A percentile compares a stretch with the other conserved stretches of the same genome.
phyloP scores from a whole-genome alignment of 1,140 invertebrate species.

The Alviniconcha marisindica region DNA sequence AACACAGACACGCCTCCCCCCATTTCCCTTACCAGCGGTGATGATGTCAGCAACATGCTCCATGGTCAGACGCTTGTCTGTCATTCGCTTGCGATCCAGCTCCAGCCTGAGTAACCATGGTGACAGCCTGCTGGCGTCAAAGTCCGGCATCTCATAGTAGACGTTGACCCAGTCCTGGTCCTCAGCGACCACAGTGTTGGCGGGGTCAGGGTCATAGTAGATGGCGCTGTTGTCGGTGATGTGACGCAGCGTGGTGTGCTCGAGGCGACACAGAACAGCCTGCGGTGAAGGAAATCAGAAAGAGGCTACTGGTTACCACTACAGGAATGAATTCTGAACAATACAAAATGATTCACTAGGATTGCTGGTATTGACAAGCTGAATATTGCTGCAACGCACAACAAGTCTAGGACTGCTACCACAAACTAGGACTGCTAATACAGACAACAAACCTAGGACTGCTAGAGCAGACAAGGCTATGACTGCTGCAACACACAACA shows the following conservation, averaged over 20 bases:
- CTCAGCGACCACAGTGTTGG: slow-evolving; percentile 98
- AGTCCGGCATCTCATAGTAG: slow-evolving; percentile 99
- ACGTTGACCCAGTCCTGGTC: slow-evolving; percentile 95
- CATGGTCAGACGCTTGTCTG: slow-evolving; percentile 99
- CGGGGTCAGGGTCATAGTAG: slow-evolving; percentile 99
- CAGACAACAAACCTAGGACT: no score
- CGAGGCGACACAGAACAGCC: slow-evolving; percentile 96
- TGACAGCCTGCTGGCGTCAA: slow-evolving; percentile 97
- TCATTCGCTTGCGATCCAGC: slow-evolving; percentile 98
- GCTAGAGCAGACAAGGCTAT: no score
- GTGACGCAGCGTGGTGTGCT: slow-evolving; percentile 98
- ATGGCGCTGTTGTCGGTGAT: slow-evolving; percentile 99
- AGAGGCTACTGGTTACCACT: no score
- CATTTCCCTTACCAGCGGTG: slow-evolving; percentile 82
- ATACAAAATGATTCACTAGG: no score
- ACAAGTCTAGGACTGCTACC: no score
- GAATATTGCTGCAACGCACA: no score
- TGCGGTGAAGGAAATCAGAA: slow-evolving; percentile 47
- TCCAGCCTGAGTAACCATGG: slow-evolving; percentile 99
- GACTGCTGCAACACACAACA: no score
- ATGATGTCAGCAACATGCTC: slow-evolving; percentile 99
- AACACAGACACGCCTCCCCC: no score
- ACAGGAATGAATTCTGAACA: no score
- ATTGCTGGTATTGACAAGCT: no score
- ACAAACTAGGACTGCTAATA: no score